These are phyloP conservation scores for Ictidomys tridecemlineatus DNA, from an alignment of 2,113 vertebrate genomes.

Conservation along the genomic window DNA sequence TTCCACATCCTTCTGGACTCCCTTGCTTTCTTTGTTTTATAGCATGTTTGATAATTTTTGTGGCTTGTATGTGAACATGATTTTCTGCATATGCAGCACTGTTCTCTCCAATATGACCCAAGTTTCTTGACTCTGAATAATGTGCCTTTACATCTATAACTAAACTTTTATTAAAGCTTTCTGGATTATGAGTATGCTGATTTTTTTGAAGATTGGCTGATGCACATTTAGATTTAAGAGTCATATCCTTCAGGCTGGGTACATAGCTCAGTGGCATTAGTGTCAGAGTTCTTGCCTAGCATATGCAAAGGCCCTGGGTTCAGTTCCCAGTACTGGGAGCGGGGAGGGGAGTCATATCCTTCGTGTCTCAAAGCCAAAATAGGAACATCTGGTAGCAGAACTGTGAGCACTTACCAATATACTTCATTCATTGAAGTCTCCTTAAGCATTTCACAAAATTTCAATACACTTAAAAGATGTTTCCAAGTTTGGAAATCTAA, in stretches of 20 bases:
- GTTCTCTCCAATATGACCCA: neutral
- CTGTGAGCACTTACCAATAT: neutral
- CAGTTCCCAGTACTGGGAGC: too few relatives aligned
- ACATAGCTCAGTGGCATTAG: too few relatives aligned
- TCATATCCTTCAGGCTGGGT: neutral
- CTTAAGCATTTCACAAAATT: neutral
- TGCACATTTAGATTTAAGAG: neutral
- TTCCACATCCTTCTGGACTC: neutral
- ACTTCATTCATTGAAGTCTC: neutral
- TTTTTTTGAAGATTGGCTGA: neutral
- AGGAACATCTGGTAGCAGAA: neutral
- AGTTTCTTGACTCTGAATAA: neutral
- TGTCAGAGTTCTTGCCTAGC: too few relatives aligned
- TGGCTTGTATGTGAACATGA: neutral
- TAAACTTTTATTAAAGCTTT: constrained; percentile 51
- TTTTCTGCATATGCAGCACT: neutral
- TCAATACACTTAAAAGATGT: neutral
- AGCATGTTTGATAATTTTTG: neutral
- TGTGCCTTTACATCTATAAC: neutral
- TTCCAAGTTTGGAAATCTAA: neutral
- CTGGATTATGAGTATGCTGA: neutral
- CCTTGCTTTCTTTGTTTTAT: neutral
- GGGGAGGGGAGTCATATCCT: neutral
- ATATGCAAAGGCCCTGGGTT: too few relatives aligned
- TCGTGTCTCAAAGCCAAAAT: neutral